Percentiles rank a stretch among this genome's conserved stretches.
These are phyloP conservation scores for Trimorus sp. DNA, from an alignment of 2,888 invertebrate genomes.

Conservation along the genomic window DNA sequence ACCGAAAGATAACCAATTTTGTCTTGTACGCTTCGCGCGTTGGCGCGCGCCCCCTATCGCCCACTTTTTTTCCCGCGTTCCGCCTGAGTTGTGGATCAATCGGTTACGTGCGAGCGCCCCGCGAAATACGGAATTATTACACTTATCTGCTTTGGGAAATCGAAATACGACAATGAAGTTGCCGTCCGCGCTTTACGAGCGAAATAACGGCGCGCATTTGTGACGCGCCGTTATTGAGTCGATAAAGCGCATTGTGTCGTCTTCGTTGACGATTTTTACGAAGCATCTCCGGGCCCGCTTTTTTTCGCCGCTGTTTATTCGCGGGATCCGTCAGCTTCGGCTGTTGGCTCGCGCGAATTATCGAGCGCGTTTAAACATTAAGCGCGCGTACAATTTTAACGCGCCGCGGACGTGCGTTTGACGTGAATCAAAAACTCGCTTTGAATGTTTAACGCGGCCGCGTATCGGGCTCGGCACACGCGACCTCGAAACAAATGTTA, in stretches of 20 bases:
- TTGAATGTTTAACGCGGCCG: conserved; percentile 14
- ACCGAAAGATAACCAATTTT: too few species aligned
- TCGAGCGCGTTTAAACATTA: conserved; percentile 15
- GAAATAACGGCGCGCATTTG: conserved; percentile 48
- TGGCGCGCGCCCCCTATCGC: conserved; percentile 59
- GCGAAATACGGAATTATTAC: conserved; percentile 53
- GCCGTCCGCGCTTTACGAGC: conserved; percentile 51
- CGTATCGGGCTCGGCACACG: not conserved
- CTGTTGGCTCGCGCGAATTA: conserved; percentile 1
- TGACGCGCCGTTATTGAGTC: conserved; percentile 51
- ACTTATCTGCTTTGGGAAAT: conserved; percentile 54
- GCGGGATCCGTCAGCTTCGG: too few species aligned
- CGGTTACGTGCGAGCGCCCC: conserved; percentile 42
- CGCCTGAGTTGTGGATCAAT: conserved; percentile 54
- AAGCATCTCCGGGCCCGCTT: not conserved
- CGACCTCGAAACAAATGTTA: conserved; percentile 28
- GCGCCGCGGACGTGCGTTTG: conserved; percentile 1
- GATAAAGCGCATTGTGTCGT: conserved; percentile 48
- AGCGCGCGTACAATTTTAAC: conserved; percentile 8
- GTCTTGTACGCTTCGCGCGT: too few species aligned
- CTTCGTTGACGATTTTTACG: conserved; percentile 52
- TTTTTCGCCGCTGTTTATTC: conserved; percentile 39
- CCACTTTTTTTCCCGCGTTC: conserved; percentile 48
- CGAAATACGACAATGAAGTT: conserved; percentile 53
- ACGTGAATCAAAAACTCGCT: conserved; percentile 18